These are phyloP conservation scores for Ammospiza caudacuta DNA, from an alignment of 2,113 vertebrate genomes.

Conservation along the genomic window DNA sequence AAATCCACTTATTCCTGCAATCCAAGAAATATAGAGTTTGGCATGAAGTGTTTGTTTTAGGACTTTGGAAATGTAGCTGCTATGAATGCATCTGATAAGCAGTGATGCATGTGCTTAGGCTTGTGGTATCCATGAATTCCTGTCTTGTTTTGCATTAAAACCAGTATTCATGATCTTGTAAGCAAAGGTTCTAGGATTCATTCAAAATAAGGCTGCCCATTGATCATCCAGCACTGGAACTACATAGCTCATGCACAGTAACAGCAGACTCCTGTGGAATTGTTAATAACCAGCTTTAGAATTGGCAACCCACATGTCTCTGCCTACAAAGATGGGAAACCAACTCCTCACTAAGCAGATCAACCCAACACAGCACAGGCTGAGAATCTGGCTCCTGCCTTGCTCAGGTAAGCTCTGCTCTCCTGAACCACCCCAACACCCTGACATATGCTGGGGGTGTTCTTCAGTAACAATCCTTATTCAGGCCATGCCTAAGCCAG, in stretches of 20 bases:
- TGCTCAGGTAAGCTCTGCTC: not conserved
- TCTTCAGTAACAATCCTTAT: not conserved
- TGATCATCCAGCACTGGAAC: not conserved
- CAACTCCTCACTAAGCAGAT: not conserved
- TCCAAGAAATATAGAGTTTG: not conserved
- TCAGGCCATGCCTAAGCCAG: not conserved
- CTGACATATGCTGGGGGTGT: not conserved
- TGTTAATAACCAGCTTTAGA: not conserved
- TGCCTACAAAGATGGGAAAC: not conserved
- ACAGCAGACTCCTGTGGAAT: not conserved
- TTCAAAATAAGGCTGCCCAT: not conserved
- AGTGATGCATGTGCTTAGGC: not conserved
- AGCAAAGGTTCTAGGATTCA: not conserved
- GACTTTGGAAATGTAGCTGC: not conserved
- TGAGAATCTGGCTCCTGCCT: not conserved
- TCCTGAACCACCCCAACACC: not conserved
- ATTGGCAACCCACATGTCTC: fast-evolving
- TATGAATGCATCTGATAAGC: not conserved
- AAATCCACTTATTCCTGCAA: not conserved
- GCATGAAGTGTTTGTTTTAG: not conserved
- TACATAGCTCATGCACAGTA: not conserved
- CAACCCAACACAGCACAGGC: not conserved
- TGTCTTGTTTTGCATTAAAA: not conserved
- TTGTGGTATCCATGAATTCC: not conserved
- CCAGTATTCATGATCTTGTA: not conserved